These are phyloP conservation scores for Drosophila orosa DNA, from an alignment of 1,140 invertebrate species.

Conservation along the genomic window DNA sequence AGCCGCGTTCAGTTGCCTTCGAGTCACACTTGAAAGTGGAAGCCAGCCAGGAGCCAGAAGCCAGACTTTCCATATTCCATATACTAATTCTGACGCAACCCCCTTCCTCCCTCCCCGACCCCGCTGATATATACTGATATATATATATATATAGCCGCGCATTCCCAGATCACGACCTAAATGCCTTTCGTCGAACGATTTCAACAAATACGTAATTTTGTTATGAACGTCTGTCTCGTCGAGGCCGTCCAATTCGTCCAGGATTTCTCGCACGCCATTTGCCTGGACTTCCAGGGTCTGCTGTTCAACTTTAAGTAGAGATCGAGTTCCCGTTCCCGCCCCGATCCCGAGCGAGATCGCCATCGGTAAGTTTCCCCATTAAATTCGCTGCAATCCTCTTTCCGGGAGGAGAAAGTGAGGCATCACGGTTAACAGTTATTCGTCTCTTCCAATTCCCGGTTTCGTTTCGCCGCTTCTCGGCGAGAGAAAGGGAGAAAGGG, in stretches of 20 bases:
- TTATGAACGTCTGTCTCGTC: constrained; percentile 76
- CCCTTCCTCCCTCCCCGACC: not conserved
- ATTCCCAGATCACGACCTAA: constrained; percentile 57
- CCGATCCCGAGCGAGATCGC: constrained; percentile 4
- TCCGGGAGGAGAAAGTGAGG: constrained; percentile 30
- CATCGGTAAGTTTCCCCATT: constrained; percentile 50
- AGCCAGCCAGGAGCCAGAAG: constrained; percentile 41
- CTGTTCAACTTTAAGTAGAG: constrained; percentile 65
- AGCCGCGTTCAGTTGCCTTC: constrained; percentile 64
- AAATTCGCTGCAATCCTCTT: not conserved
- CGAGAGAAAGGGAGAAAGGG: constrained; percentile 17
- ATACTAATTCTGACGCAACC: constrained; percentile 32
- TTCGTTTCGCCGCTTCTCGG: constrained; percentile 9
- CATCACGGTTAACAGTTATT: constrained; percentile 27
- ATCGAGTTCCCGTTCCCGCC: not conserved
- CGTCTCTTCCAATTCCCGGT: not conserved
- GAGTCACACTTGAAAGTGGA: constrained; percentile 60
- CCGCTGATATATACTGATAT: constrained; percentile 52
- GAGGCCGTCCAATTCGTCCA: constrained; percentile 76
- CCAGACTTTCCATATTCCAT: constrained; percentile 8
- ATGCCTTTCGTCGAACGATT: constrained; percentile 78
- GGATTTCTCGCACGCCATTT: constrained; percentile 72
- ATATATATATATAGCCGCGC: constrained; percentile 45
- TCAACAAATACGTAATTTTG: constrained; percentile 74
- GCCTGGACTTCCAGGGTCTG: constrained; percentile 66